Conservation (phyloP, 2,113 vertebrate species). For the Pelodiscus sinensis region DNA sequence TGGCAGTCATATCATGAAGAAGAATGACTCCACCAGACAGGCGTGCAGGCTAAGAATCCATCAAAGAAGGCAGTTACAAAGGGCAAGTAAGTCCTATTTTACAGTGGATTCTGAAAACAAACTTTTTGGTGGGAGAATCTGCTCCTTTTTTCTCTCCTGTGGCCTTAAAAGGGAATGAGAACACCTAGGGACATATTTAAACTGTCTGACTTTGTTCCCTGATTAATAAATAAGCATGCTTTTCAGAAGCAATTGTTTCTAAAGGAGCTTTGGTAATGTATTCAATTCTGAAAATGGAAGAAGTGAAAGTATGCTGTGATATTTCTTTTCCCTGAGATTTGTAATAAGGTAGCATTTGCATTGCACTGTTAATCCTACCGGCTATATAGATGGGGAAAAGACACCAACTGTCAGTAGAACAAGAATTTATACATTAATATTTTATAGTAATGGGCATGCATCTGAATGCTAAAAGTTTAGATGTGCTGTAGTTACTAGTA, state of each 20-base stretch:
- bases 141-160: neutral
- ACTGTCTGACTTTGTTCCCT: neutral
- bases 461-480: neutral
- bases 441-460: neutral
- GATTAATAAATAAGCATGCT: neutral
- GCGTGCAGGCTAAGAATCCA: neutral
- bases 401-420: neutral
- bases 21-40: neutral
- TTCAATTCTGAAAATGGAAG: neutral
- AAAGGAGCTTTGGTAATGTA: neutral
- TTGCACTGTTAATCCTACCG: neutral
- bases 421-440: neutral
- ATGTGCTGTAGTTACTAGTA: neutral
- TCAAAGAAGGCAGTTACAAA: neutral
- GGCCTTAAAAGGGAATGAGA: neutral
- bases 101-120: neutral
- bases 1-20: accelerated
- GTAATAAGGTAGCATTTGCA: neutral
- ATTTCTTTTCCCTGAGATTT: neutral
- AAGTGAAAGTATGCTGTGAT: accelerated
- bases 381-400: neutral
- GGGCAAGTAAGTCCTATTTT: neutral
- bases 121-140: accelerated
- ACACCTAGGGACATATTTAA: neutral
- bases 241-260: neutral